Evolutionary conservation across 2,113 vertebrate genomes (phyloP).

Genomic region (Pachypanchax playfairii): DNA sequence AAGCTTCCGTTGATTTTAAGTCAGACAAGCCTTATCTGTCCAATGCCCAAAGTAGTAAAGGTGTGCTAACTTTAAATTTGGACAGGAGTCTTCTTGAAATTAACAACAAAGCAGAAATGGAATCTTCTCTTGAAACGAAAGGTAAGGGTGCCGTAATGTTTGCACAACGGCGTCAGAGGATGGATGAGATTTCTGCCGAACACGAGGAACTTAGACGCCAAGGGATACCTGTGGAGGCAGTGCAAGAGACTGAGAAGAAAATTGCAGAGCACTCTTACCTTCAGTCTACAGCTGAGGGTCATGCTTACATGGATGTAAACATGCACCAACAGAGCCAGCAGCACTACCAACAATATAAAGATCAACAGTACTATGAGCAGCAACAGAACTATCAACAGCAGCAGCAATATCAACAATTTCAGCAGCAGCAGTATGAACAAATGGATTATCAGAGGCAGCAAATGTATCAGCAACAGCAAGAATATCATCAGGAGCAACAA

Average conservation of each 20-base stretch:
- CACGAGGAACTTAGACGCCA: constrained; percentile 86
- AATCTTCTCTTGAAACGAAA: constrained; percentile 88
- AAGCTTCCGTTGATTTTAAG: constrained; percentile 84
- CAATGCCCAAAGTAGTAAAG: constrained; percentile 77
- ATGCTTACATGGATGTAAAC: constrained; percentile 83
- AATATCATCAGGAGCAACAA: constrained; percentile 63
- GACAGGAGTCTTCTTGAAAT: constrained; percentile 89
- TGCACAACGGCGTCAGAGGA: constrained; percentile 88
- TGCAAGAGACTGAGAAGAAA: constrained; percentile 70
- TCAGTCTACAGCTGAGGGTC: constrained; percentile 78
- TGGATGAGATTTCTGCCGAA: constrained; percentile 93
- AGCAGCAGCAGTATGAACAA: constrained; percentile 66
- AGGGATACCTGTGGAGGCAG: constrained; percentile 75
- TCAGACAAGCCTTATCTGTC: constrained; percentile 86
- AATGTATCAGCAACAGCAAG: constrained; percentile 63
- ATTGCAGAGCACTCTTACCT: constrained; percentile 64
- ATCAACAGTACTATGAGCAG: constrained; percentile 68
- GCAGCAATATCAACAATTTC: constrained; percentile 60
- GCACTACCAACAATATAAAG: constrained; percentile 74
- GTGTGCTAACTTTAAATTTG: constrained; percentile 86
- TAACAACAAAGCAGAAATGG: constrained; percentile 84
- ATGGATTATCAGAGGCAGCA: constrained; percentile 63
- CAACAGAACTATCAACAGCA: constrained; percentile 69
- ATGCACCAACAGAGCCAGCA: constrained; percentile 74
- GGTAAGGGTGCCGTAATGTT: constrained; percentile 98